Evolutionary conservation across 2,888 invertebrate species (phyloP).

Genomic region (Thymelicus sylvestris): DNA sequence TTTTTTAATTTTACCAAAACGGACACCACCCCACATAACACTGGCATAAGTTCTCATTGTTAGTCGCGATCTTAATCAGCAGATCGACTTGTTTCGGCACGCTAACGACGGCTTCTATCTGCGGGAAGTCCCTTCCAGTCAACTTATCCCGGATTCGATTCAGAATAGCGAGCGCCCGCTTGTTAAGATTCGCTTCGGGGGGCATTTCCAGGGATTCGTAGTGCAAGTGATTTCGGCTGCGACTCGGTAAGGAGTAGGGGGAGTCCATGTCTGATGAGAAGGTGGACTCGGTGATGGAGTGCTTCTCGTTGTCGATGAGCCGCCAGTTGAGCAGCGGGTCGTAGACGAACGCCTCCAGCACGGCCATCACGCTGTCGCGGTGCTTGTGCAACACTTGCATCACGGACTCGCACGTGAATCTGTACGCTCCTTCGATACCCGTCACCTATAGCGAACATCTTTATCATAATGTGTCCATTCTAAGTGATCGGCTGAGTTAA

Average conservation of each 20-base stretch:
- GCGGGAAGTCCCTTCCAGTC: conserved; percentile 96
- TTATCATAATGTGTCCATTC: background rate
- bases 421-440: conserved; percentile 98
- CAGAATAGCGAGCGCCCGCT: conserved; percentile 95
- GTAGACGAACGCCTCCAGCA: conserved; percentile 99
- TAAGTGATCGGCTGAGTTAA: no score
- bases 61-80: conserved; percentile 97
- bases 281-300: conserved; percentile 69
- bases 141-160: conserved; percentile 97
- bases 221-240: conserved; percentile 68
- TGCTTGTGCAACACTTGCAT: conserved; percentile 97
- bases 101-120: conserved; percentile 88
- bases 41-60: conserved; percentile 99
- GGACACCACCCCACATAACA: conserved; percentile 99
- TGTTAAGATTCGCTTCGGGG: conserved; percentile 93
- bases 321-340: conserved; percentile 99
- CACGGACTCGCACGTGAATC: conserved; percentile 98
- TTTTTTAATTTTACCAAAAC: conserved; percentile 84
- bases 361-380: conserved; percentile 99
- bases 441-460: conserved; percentile 87
- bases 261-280: conserved; percentile 75
- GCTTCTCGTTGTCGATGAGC: conserved; percentile 86
- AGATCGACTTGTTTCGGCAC: conserved; percentile 96
- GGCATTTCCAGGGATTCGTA: conserved; percentile 77
- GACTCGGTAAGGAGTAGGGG: conserved; percentile 69